Evolutionary conservation across 2,113 vertebrate genomes (phyloP), one percentile per base, ranked within the genome.

Genomic region (Suricata suricatta): DNA sequence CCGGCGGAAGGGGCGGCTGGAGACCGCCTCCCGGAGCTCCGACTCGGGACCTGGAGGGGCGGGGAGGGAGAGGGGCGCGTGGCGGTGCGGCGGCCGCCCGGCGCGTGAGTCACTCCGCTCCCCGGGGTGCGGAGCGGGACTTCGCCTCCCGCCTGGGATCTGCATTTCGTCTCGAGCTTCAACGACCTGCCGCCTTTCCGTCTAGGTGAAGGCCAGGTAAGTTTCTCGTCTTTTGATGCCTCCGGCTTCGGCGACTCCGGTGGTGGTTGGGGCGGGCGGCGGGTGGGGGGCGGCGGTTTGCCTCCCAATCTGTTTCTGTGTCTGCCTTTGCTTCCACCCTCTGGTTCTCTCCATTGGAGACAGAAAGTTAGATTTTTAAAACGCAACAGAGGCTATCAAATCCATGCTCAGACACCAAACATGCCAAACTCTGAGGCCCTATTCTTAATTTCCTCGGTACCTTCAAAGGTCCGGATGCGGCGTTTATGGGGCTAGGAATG

Each of bases 361-460:
- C 54, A 71, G 97, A 98, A 98, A 98, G 97, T 98, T 98, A 76
- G 79, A 97, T 97, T 97, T 97, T 29, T 19, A 86, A 97, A 97
- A 97, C 92, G 97, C 95, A 89, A 63, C 95, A 52, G 86, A 93
- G 83, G 83, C 83, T 90, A 66, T 90, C 35, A 91, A 74, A 98
- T 93, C 69, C 33, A 41, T 89, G 76, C 41, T 89, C 79, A 90
- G 90, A 95, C 19, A 31, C 47, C 69, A 86, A 86, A 84, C 57
- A 96, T 87, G 92, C 82, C 95, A 96, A 97, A 98, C 97, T 98
- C 97, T 95, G 54, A 33, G 69, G 68, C 92, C 33, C 41, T 86
- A 86, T 89, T 96, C 96, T 97, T 95, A 77, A 98, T 97, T 95
- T 97, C 85, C 72, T 33, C 11, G 19, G 29, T 93, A 72, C 54